Conservation (phyloP, 2,113 vertebrate genomes). For the Centropristis striata region DNA sequence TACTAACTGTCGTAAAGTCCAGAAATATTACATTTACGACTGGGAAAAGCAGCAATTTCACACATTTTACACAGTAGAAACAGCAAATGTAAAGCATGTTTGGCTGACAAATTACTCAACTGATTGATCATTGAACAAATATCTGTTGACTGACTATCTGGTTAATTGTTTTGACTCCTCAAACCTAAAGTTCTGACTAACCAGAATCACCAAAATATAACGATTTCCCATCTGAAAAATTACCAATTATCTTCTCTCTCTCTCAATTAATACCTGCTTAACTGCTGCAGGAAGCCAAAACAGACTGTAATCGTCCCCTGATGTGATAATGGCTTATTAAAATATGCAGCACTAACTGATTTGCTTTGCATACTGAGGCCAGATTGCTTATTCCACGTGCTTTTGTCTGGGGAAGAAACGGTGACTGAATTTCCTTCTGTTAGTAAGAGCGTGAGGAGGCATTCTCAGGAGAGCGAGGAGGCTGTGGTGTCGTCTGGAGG, state of each 20-base stretch:
- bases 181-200: neutral
- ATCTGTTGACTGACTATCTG: neutral
- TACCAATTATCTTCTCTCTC: neutral
- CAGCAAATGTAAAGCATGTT: neutral
- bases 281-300: neutral
- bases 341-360: neutral
- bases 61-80: neutral
- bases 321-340: neutral
- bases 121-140: neutral
- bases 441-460: slow-evolving; percentile 87
- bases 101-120: neutral
- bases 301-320: neutral
- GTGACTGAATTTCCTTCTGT: slow-evolving; percentile 32
- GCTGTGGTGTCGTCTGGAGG: slow-evolving; percentile 81
- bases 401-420: slow-evolving; percentile 1
- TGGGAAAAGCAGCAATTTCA: neutral
- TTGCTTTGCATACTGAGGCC: neutral
- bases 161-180: neutral
- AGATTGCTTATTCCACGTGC: neutral
- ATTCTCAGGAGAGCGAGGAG: slow-evolving; percentile 78
- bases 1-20: neutral
- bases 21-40: neutral
- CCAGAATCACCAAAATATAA: neutral
- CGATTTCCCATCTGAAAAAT: neutral
- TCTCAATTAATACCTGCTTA: neutral